Evolutionary conservation across 2,888 invertebrate genomes (phyloP), one percentile per base, ranked within the genome.

Genomic region (Mystacides longicornis): DNA sequence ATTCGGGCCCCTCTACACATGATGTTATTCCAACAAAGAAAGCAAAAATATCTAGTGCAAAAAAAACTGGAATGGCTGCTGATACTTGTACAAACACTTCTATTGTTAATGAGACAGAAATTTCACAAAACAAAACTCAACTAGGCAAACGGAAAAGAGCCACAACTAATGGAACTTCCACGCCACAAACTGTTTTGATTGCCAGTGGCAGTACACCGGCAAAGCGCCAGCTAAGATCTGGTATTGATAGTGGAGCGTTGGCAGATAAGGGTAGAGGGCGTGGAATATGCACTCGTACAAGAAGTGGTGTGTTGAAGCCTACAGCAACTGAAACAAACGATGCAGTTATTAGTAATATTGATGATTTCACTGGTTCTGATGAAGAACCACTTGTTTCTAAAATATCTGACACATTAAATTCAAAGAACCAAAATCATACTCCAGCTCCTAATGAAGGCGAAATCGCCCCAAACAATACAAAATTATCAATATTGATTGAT

Each of bases 311-410:
- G 16, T 18, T 21, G 3, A 21, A 46, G 20, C 33, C 9, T 31
- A 11, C 33, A 11, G 7, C 49, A 7, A 37, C 3, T 37, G 37
- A 37, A 4, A 37, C 37, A 37, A 37, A 37, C 14, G n/a, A 3
- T 7, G 7, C 3, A 37, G 14, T 4, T 3, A 14, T 3, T 3
- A 7, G n/a, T 37, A 37, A 37, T 37, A 16, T 14, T 37, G 37
- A 37, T 14, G 14, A 37, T 62, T 81, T 81, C 57, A 80, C 78
- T 63, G 83, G 83, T 65, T 83, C 83, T 1, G 84, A 85, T 63
- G 84, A 84, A 63, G 85, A 85, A 65, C 82, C 82, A 9, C 64
- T 84, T 51, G 81, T 80, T 19, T 72, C 72, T 54, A 78, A 82
- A 64, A 68, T 81, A 3, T 48, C 48, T 23, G 48, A 48, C 16